Conservation (phyloP, 1,140 invertebrate genomes). For the Delia radicum region DNA sequence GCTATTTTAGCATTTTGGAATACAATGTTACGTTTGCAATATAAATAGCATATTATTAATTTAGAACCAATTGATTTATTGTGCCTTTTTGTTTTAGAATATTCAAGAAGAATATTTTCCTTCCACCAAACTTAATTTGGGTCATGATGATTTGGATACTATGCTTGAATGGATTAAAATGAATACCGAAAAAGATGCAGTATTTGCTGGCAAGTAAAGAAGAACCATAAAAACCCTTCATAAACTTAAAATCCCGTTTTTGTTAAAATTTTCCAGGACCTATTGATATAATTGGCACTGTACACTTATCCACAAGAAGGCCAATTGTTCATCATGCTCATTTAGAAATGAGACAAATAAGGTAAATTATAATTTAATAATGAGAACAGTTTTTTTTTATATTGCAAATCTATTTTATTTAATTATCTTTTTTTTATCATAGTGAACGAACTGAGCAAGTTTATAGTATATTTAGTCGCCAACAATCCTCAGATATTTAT, state of each 20-base stretch:
- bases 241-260: too few species aligned
- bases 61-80: too few species aligned
- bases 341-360: conserved; percentile 51
- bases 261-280: conserved; percentile 33
- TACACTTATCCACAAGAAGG: conserved; percentile 47
- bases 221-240: too few species aligned
- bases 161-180: conserved; percentile 54
- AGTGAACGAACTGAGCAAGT: conserved; percentile 51
- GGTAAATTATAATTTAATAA: conserved; percentile 37
- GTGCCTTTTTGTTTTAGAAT: conserved; percentile 37
- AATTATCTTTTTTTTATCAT: conserved; percentile 29
- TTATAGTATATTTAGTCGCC: conserved; percentile 53
- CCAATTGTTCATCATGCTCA: conserved; percentile 54
- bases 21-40: too few species aligned
- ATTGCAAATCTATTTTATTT: too few species aligned
- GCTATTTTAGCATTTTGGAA: too few species aligned
- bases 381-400: too few species aligned
- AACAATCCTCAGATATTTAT: conserved; percentile 52
- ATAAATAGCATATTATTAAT: too few species aligned
- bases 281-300: conserved; percentile 50
- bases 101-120: conserved; percentile 50
- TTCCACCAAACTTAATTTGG: conserved; percentile 22
- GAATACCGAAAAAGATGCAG: conserved; percentile 52
- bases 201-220: conserved; percentile 44
- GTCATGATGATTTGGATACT: conserved; percentile 43